Base-by-base conservation (phyloP, 1,140 invertebrate species). In the Drosophila eugracilis region DNA sequence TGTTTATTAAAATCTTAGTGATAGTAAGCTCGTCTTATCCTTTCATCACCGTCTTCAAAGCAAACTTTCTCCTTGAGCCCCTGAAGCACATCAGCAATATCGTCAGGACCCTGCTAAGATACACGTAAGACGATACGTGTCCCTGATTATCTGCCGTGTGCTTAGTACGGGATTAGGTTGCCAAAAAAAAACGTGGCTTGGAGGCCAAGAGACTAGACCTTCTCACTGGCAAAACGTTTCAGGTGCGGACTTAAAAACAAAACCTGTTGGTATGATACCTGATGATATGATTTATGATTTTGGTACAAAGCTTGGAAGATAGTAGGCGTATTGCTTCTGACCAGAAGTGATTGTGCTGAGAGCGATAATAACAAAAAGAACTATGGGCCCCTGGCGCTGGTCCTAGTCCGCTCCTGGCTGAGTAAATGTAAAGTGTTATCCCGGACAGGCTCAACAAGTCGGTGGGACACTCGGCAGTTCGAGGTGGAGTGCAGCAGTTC, bases 111-210 rank as follows among this genome's bases (percentile, higher is more conserved):
- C 41, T 36, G 41, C 26, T 57, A 28, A 63, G 28, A 71, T 47
- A 67, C 79, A 84, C 79, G 75, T 75, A 79, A 85, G 53, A 17
- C 57, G 44, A 65, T 79, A 84, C 80, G 80, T 84, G 80, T 75
- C 52, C 52, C 63, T 84, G 80, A 84, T 84, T 84, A 84, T 84
- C 80, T 85, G 65, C 47, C 53, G 72, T 70, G 65, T 76, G 80
- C 80, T 84, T 84, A 85, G 76, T 70, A 76, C 34, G 34, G 80
- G 81, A 85, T 84, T 84, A 84, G 62, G 59, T 58, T 76, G 70
- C 75, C 75, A 85, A 85, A 79, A n/a, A n/a, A 84, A 75, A 57
- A 42, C 54, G 54, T 57, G 54, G 44, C 14, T 66, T 32, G 32
- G 39, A 21, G 30, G 63, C 50, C 63, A 70, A 55, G 14, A 70